A percentile compares a stretch with the other conserved stretches of the same genome.
Conservation (phyloP, 2,888 invertebrate species). For the Tipula confusa region DNA sequence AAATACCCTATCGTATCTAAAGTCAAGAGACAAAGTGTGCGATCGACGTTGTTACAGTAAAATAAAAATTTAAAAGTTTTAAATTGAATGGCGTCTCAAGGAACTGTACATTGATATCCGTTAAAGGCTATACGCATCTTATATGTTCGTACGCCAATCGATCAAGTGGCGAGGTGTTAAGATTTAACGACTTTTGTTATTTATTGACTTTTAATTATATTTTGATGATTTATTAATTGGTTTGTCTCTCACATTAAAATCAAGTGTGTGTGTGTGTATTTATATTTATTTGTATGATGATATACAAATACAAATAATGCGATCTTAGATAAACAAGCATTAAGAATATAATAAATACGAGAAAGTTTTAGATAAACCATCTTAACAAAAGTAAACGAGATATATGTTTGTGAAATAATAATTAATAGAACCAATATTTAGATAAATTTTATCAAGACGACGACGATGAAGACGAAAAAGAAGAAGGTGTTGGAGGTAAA, state of each 20-base stretch:
- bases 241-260: not conserved
- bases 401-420: not conserved
- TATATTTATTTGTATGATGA: not conserved
- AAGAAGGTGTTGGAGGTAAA: not conserved
- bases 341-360: not conserved
- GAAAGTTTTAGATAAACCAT: conserved; percentile 17
- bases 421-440: conserved; percentile 12
- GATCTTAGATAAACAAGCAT: not conserved
- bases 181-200: not conserved
- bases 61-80: too few species aligned
- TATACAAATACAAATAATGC: not conserved
- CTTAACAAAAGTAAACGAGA: not conserved
- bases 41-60: not conserved
- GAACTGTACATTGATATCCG: not conserved
- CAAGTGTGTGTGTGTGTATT: not conserved
- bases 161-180: not conserved
- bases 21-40: not conserved
- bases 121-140: not conserved
- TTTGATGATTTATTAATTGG: conserved; percentile 20
- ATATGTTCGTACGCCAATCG: not conserved
- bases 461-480: not conserved
- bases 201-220: not conserved
- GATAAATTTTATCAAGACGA: not conserved
- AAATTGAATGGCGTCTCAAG: not conserved
- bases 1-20: not conserved